Conservation (phyloP, 2,888 invertebrate genomes). For the Drosophila trichaetosa region DNA sequence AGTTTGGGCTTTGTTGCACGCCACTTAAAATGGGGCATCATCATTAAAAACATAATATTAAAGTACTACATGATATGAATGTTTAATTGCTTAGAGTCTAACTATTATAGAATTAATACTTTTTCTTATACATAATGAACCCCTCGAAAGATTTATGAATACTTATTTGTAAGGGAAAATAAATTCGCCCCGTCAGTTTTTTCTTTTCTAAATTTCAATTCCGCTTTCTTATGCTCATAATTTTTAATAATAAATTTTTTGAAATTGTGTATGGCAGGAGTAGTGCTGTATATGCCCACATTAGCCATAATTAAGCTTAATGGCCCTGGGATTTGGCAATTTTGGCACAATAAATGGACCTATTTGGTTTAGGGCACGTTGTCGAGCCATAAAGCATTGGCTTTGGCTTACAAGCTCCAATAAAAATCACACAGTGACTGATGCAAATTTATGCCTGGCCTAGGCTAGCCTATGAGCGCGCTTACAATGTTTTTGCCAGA, state of each 20-base stretch:
- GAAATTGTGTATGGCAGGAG: slow-evolving; percentile 11
- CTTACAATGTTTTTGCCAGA: slow-evolving; percentile 75
- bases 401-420: slow-evolving; percentile 55
- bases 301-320: slow-evolving; percentile 77
- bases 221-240: background rate
- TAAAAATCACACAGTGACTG: slow-evolving; percentile 68
- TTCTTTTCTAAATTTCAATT: slow-evolving; percentile 1
- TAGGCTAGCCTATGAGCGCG: slow-evolving; percentile 49
- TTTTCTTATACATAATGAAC: background rate
- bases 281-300: slow-evolving; percentile 29
- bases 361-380: slow-evolving; percentile 43
- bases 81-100: background rate
- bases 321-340: slow-evolving; percentile 76
- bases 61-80: background rate
- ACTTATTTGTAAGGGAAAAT: background rate
- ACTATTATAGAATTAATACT: background rate
- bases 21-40: background rate
- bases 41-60: background rate
- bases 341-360: slow-evolving; percentile 70
- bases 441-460: slow-evolving; percentile 75
- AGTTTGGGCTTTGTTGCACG: background rate
- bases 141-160: background rate
- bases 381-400: slow-evolving; percentile 69
- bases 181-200: background rate
- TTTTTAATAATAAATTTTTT: background rate